Conservation (phyloP, 2,797 vertebrate genomes). For the Crenichthys baileyi region DNA sequence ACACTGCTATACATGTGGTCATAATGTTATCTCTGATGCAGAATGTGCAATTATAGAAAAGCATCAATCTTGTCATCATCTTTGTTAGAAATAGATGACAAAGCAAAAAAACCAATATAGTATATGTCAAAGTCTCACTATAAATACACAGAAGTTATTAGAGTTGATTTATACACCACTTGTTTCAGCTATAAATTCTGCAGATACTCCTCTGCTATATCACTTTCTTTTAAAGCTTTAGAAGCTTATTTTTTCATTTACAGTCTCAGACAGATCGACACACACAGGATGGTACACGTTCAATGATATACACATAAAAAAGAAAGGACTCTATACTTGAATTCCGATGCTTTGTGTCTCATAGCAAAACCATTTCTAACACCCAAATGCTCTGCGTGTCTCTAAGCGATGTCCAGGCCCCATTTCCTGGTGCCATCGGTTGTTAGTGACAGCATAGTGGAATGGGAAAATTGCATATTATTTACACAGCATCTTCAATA, state of each 20-base stretch:
- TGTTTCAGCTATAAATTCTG: background rate
- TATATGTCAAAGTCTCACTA: background rate
- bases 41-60: background rate
- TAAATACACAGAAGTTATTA: slow-evolving; percentile 8
- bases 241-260: slow-evolving; percentile 4
- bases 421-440: slow-evolving; percentile 56
- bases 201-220: background rate
- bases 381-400: slow-evolving; percentile 51
- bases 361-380: slow-evolving; percentile 57
- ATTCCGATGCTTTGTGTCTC: slow-evolving; percentile 46
- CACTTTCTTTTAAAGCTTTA: slow-evolving; percentile 7
- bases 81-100: background rate
- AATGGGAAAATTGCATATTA: slow-evolving; percentile 76
- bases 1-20: background rate
- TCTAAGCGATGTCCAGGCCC: slow-evolving; percentile 56
- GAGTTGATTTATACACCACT: background rate
- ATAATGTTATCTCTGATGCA: background rate
- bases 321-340: slow-evolving; percentile 38
- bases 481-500: slow-evolving; percentile 74
- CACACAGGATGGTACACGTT: slow-evolving; percentile 23
- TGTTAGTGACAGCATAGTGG: slow-evolving; percentile 67
- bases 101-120: background rate
- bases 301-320: slow-evolving; percentile 32
- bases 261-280: background rate
- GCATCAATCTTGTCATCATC: background rate